phyloP scores from a whole-genome alignment of 2,797 vertebrate genomes.

The Protonibea diacanthus region DNA sequence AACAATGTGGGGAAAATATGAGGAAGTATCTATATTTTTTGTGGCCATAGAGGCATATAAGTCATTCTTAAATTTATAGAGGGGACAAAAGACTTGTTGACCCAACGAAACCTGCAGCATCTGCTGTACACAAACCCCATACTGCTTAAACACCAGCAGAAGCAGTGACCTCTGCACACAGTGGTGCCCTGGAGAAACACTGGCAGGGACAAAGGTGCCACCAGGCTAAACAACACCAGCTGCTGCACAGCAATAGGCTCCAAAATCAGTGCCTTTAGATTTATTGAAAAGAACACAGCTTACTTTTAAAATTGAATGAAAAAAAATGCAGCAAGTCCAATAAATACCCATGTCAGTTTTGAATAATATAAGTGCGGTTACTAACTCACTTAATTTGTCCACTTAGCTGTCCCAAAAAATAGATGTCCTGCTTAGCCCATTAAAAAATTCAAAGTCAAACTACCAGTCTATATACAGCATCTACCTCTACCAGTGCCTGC shows the following conservation, averaged over 20 bases:
- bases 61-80: conserved; percentile 1
- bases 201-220: conserved; percentile 54
- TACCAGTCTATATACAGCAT: no score
- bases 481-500: background rate
- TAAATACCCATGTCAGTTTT: background rate
- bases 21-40: background rate
- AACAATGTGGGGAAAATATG: background rate
- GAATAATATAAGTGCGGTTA: background rate
- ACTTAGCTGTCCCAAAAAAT: no score
- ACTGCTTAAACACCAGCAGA: conserved; percentile 33
- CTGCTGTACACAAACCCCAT: conserved; percentile 44
- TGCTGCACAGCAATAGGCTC: conserved; percentile 55
- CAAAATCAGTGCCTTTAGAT: background rate
- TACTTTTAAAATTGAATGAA: background rate
- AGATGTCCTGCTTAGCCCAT: no score
- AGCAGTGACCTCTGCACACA: conserved; percentile 67
- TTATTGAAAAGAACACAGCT: conserved; percentile 14
- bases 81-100: conserved; percentile 34
- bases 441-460: no score
- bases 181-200: conserved; percentile 52
- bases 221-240: conserved; percentile 66
- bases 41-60: background rate
- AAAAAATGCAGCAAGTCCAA: no score
- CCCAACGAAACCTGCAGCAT: conserved; percentile 48
- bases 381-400: no score